Conservation (phyloP, 2,113 vertebrate genomes). For the Phocoena sinus region DNA sequence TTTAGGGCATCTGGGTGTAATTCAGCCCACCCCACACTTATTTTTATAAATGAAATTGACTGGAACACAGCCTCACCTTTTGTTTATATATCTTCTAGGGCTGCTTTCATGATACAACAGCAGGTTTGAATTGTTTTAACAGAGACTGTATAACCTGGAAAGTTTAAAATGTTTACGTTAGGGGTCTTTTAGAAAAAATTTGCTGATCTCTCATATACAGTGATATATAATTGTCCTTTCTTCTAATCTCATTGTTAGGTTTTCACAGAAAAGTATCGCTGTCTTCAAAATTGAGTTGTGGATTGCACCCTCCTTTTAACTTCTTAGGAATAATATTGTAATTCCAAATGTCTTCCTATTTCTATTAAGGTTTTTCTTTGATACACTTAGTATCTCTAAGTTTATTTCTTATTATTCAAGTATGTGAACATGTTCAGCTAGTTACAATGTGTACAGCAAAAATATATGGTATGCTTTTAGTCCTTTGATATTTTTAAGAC, state of each 20-base stretch:
- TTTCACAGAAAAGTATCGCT: background rate
- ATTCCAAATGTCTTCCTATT: background rate
- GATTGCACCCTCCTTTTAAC: background rate
- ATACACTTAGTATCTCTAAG: background rate
- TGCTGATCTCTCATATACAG: background rate
- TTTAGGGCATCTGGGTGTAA: background rate
- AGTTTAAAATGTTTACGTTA: background rate
- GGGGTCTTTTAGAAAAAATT: background rate
- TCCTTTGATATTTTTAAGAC: background rate
- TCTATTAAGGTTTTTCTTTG: background rate
- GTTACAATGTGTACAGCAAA: background rate
- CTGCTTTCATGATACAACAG: background rate
- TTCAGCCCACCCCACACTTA: background rate
- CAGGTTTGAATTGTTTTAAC: background rate
- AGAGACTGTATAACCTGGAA: background rate
- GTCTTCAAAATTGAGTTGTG: background rate
- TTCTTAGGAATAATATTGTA: background rate
- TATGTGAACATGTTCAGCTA: background rate
- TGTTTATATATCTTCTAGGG: background rate
- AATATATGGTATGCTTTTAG: background rate
- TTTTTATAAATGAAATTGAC: background rate
- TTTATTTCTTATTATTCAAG: background rate
- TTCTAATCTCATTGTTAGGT: background rate
- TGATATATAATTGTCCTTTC: background rate
- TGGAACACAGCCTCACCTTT: background rate